phyloP scores from a whole-genome alignment of 2,797 vertebrate genomes.

The Cephalopachus bancanus region DNA sequence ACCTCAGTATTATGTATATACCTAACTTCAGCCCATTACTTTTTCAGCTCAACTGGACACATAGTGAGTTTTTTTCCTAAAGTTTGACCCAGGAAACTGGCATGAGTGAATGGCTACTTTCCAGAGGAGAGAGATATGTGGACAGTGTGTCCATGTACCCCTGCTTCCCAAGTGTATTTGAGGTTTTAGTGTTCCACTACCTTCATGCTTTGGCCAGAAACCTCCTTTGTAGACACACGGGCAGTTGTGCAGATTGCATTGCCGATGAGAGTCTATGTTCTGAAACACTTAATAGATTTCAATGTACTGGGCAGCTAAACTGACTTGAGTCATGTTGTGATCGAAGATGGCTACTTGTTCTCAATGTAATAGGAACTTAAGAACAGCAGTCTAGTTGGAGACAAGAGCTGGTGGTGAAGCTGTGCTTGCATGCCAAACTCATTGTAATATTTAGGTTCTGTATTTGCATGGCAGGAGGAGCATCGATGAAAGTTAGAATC shows the following conservation, averaged over 20 bases:
- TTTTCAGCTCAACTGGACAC: not conserved
- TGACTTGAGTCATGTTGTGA: not conserved
- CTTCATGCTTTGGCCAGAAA: not conserved
- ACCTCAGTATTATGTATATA: not conserved
- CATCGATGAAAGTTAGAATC: not conserved
- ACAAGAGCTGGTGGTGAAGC: not conserved
- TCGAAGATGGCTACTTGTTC: not conserved
- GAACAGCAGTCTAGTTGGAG: not conserved
- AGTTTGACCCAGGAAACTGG: not conserved
- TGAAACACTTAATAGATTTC: not conserved
- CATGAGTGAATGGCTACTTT: not conserved
- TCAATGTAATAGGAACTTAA: not conserved
- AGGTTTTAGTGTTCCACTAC: accelerated
- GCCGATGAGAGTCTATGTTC: not conserved
- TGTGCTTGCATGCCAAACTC: not conserved
- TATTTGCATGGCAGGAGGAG: not conserved
- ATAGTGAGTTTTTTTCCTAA: not conserved
- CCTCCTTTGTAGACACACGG: accelerated
- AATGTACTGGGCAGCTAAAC: not conserved
- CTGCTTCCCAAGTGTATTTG: not conserved
- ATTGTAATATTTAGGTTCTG: not conserved
- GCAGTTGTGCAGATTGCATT: accelerated
- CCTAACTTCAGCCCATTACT: no score
- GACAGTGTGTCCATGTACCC: not conserved
- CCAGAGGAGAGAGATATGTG: not conserved